A percentile compares a stretch with the other conserved stretches of the same genome.
Conservation (phyloP, 2,797 vertebrate genomes). For the Crocidura indochinensis region DNA sequence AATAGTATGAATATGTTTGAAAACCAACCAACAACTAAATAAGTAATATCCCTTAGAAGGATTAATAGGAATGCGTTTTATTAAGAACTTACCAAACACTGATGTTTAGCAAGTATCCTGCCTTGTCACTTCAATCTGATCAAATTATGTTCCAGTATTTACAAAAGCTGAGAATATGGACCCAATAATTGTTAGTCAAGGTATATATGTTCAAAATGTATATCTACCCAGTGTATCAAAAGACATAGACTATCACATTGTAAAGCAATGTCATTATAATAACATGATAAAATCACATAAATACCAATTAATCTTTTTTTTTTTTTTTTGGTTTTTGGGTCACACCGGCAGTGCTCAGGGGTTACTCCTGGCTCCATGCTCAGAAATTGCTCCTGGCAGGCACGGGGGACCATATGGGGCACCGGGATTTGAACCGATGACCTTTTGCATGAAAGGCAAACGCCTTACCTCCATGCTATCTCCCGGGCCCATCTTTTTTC, state of each 20-base stretch:
- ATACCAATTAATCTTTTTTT: background rate
- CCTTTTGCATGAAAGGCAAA: too few species aligned
- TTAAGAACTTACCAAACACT: background rate
- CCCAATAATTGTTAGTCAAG: background rate
- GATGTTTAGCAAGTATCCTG: background rate
- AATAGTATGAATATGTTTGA: slow-evolving; percentile 27
- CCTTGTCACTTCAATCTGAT: background rate
- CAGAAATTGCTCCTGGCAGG: too few species aligned
- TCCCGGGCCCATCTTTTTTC: too few species aligned
- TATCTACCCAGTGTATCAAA: background rate
- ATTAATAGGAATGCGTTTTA: background rate
- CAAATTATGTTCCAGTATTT: slow-evolving; percentile 11
- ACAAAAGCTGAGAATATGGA: background rate
- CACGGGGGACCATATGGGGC: too few species aligned
- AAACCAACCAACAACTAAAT: background rate
- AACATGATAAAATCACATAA: slow-evolving; percentile 10
- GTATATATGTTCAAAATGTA: background rate
- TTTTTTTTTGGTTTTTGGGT: too few species aligned
- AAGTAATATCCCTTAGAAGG: background rate
- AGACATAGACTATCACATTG: background rate
- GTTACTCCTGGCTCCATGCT: too few species aligned
- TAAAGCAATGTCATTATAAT: background rate
- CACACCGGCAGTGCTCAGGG: too few species aligned
- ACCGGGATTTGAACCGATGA: too few species aligned
- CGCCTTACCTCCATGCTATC: too few species aligned